Conservation (phyloP, 2,797 vertebrate species). For the Siniperca scherzeri region DNA sequence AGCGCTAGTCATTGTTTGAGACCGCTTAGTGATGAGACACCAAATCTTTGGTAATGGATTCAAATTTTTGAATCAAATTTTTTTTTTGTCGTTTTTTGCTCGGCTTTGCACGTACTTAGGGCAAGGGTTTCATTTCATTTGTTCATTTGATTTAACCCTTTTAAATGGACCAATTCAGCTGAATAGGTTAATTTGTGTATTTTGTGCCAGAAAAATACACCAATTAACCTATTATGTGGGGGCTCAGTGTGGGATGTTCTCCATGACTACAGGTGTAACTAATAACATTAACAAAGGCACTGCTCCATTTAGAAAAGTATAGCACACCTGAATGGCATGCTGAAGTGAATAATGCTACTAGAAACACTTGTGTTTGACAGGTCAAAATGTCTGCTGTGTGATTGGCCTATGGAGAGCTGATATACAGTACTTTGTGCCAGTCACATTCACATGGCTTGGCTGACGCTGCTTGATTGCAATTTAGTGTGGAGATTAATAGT, state of each 20-base stretch:
- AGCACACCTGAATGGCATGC: slow-evolving; percentile 4
- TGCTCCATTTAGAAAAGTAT: background rate
- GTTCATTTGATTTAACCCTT: background rate
- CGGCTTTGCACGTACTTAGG: background rate
- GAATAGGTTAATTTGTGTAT: background rate
- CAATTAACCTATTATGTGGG: background rate
- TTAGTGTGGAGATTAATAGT: slow-evolving; percentile 23
- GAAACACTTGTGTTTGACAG: slow-evolving; percentile 6
- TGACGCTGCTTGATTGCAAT: slow-evolving; percentile 29
- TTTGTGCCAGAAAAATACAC: slow-evolving; percentile 6
- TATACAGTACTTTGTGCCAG: background rate
- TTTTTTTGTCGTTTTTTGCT: background rate
- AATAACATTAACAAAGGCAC: slow-evolving; percentile 4
- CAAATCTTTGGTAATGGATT: slow-evolving; percentile 33
- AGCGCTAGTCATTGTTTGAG: slow-evolving; percentile 28
- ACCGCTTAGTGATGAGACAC: slow-evolving; percentile 7
- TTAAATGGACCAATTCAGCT: background rate
- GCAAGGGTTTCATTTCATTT: background rate
- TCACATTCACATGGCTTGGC: background rate
- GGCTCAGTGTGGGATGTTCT: background rate
- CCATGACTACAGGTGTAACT: slow-evolving; percentile 2
- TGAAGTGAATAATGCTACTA: slow-evolving; percentile 16
- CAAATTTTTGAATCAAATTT: slow-evolving; percentile 9
- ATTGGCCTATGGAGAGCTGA: background rate
- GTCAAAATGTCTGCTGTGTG: slow-evolving; percentile 3